These are phyloP conservation scores for Columba livia DNA, from an alignment of 2,113 vertebrate species.

Conservation along the genomic window DNA sequence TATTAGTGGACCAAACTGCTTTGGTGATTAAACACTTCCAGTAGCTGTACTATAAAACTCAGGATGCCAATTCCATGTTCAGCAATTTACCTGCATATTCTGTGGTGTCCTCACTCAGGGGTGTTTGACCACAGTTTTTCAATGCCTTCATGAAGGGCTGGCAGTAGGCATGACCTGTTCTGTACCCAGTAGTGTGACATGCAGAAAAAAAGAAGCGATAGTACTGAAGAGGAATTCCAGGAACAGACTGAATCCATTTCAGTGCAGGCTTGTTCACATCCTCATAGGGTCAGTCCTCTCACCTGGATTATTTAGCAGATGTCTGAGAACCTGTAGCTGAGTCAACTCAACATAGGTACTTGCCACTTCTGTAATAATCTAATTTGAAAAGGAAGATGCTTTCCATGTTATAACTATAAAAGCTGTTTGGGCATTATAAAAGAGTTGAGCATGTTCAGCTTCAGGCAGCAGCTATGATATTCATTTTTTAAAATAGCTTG, in stretches of 20 bases:
- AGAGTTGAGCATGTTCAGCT: background rate
- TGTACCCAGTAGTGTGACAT: background rate
- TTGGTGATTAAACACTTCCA: background rate
- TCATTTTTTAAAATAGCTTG: background rate
- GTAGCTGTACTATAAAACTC: background rate
- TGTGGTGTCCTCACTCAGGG: fast-evolving
- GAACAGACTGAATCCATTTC: background rate
- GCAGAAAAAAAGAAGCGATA: background rate
- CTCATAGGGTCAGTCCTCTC: background rate
- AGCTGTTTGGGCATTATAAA: background rate
- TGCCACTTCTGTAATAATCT: background rate
- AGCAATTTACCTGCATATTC: background rate
- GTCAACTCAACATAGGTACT: background rate
- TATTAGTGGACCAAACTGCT: background rate
- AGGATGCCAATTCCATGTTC: background rate
- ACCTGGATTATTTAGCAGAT: background rate
- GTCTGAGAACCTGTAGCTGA: background rate
- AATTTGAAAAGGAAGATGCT: background rate
- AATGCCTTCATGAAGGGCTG: background rate
- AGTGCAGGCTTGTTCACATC: background rate
- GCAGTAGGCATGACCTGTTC: background rate
- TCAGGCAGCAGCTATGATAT: background rate
- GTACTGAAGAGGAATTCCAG: background rate
- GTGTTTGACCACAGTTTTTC: background rate
- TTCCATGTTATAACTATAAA: background rate